Percentiles rank a stretch among this genome's conserved stretches.
These are phyloP conservation scores for Eueremaeus valkanovi DNA, from an alignment of 2,888 invertebrate species.

Conservation along the genomic window DNA sequence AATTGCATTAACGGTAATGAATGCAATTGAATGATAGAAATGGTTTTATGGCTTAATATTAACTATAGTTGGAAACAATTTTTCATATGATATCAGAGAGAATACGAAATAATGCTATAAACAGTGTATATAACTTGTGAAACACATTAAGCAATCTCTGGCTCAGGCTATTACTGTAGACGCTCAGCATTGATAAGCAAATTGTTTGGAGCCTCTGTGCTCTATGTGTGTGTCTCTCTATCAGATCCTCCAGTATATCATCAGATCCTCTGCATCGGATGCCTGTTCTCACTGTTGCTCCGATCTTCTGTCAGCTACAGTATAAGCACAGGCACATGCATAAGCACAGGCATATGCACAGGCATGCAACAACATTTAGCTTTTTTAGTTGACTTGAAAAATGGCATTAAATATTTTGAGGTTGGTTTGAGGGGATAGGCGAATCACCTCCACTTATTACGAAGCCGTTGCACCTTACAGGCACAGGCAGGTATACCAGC, in stretches of 20 bases:
- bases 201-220: conserved; percentile 5
- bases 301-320: background rate
- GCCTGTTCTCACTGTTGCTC: background rate
- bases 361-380: background rate
- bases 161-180: background rate
- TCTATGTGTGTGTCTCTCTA: background rate
- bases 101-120: background rate
- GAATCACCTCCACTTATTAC: conserved; percentile 33
- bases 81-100: background rate
- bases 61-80: background rate
- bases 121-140: background rate
- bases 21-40: too few relatives aligned
- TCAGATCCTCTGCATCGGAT: background rate
- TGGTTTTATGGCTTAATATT: background rate
- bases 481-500: conserved; percentile 12
- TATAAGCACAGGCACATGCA: too few relatives aligned
- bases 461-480: conserved; percentile 35
- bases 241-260: too few relatives aligned
- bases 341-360: too few relatives aligned
- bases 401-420: conserved; percentile 14
- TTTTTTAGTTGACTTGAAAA: conserved; percentile 18
- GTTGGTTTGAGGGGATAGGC: conserved; percentile 32
- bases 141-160: conserved; percentile 1
- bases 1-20: too few relatives aligned
- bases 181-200: conserved; percentile 17